phyloP scores from a whole-genome alignment of 2,888 invertebrate genomes.

The Pollenia griseotomentosa region DNA sequence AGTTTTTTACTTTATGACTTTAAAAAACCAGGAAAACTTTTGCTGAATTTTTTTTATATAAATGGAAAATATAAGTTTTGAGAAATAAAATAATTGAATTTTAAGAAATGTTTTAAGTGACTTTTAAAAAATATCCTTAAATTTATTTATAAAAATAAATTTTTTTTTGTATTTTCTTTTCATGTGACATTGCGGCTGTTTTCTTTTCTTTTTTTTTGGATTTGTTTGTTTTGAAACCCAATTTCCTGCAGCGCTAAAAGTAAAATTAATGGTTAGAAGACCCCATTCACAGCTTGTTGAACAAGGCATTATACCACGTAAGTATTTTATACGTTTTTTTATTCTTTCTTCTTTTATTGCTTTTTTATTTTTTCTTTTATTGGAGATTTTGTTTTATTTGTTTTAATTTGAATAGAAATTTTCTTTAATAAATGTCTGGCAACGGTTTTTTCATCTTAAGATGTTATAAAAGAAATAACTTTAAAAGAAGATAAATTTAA shows the following conservation, averaged over 20 bases:
- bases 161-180: slow-evolving; percentile 44
- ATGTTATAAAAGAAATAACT: slow-evolving; percentile 12
- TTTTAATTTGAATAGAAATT: slow-evolving; percentile 40
- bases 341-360: not conserved
- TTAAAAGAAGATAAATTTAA: not conserved
- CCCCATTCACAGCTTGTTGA: slow-evolving; percentile 98
- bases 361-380: not conserved
- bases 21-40: not conserved
- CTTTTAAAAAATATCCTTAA: slow-evolving; percentile 16
- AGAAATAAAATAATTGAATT: not conserved
- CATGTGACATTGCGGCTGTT: slow-evolving; percentile 47
- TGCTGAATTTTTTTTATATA: too few species aligned
- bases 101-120: not conserved
- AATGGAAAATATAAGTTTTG: too few species aligned
- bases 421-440: not conserved
- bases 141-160: slow-evolving; percentile 17
- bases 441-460: not conserved
- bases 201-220: not conserved
- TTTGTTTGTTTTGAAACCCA: slow-evolving; percentile 16
- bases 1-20: not conserved
- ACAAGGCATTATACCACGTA: slow-evolving; percentile 99
- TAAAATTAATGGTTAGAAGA: slow-evolving; percentile 97
- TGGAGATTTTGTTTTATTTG: not conserved
- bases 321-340: slow-evolving; percentile 85
- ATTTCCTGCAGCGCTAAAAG: slow-evolving; percentile 93